Conservation (phyloP, 2,113 vertebrate species). For the Muscicapa adusta region DNA sequence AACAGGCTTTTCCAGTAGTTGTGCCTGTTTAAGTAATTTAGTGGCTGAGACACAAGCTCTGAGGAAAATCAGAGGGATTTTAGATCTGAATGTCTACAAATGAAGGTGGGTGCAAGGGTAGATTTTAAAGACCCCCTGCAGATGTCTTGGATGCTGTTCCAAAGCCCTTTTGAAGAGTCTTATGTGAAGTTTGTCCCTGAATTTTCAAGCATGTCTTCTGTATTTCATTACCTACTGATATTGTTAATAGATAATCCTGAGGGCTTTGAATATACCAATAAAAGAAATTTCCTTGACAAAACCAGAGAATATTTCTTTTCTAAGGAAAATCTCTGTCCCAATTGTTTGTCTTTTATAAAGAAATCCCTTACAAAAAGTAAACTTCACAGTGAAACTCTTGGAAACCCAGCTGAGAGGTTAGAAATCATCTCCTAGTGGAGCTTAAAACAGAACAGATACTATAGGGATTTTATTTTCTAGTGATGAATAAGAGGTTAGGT, state of each 20-base stretch:
- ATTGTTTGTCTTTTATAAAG: not conserved
- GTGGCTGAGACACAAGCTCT: not conserved
- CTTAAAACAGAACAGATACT: not conserved
- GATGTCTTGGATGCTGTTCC: not conserved
- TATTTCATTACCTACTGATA: not conserved
- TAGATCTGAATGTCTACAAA: not conserved
- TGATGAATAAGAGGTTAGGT: not conserved
- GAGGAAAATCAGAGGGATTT: not conserved
- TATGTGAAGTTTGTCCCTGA: not conserved
- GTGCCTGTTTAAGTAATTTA: not conserved
- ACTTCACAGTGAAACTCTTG: not conserved
- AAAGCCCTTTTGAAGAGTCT: not conserved
- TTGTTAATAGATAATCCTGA: not conserved
- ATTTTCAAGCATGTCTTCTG: not conserved
- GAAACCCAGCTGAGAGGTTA: slow-evolving; percentile 24
- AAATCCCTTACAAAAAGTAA: slow-evolving; percentile 16
- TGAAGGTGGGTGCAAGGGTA: not conserved
- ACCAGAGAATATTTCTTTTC: not conserved
- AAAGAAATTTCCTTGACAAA: not conserved
- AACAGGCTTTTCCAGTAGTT: not conserved
- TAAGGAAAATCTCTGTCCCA: not conserved
- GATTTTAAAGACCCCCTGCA: not conserved
- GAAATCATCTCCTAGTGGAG: slow-evolving; percentile 38
- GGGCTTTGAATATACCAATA: not conserved
- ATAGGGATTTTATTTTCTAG: slow-evolving; percentile 1